Base-by-base conservation (phyloP, 30 jellyfish, hydroid and myxozoan species). In the Aurelia aurita region DNA sequence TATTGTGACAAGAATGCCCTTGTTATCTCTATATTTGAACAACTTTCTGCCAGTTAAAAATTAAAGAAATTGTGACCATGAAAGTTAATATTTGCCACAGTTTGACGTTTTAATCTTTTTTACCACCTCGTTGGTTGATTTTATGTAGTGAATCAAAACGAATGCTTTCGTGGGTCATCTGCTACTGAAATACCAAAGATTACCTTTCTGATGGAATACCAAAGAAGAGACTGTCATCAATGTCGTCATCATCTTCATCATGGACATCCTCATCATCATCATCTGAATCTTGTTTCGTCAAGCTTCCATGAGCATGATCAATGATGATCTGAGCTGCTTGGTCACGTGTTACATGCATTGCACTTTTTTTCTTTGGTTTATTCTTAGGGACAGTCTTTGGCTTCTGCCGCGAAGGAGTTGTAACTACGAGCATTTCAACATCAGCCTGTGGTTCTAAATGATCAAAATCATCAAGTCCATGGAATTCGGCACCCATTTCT, bases 211-310 rank as follows among this genome's bases (percentile, higher is more conserved):
- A 86, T 20, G 99, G 97, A 35, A 89, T 79, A 3, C 99, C 99
- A 81, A 87, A 95, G 69, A 95, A 95, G 72, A 95, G 69, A 60
- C 96, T 95, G 76, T 95, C 99, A 67, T 89, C 97, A 51, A 95
- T 89, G 47, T 95, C 99, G 69, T 95, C 99, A 49, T 95, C 99
- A 35, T 87, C 97, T 57, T 95, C 99, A 26, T 88, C 96, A 27
- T 82, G 97, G 3, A 63, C 96, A 2, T 89, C 99, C 2, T 89
- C 97, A 31, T 95, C 99, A 35, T 94, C 99, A 19, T 95, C 96
- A 15, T 92, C 97, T 35, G 79, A 86, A 16, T 59, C 34, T 21
- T 57, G 32, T 26, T 58, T 86, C 13, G 86, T 71, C 34, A 63
- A 69, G 32, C 63, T 59, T 8, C 13, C 16, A 39, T 39, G 51